Percentiles rank a stretch among this genome's conserved stretches.
These are phyloP conservation scores for Neolamprologus falcicula DNA, from an alignment of 2,113 vertebrate genomes.

Conservation along the genomic window DNA sequence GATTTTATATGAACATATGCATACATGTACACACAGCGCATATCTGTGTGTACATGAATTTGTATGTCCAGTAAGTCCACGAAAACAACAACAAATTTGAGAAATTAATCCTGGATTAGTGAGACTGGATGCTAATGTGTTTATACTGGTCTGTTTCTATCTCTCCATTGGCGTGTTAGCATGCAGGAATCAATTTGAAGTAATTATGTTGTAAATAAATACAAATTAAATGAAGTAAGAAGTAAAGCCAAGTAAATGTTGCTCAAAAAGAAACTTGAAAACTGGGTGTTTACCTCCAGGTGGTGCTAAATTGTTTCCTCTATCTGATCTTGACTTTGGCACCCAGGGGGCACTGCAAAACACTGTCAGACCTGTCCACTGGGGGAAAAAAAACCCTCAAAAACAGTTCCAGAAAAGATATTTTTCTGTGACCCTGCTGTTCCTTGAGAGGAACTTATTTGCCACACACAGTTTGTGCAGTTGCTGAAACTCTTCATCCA, in stretches of 20 bases:
- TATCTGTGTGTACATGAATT: neutral
- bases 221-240: neutral
- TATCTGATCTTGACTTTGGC: neutral
- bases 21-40: neutral
- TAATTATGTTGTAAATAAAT: neutral
- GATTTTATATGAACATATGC: neutral
- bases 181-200: neutral
- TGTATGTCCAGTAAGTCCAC: neutral
- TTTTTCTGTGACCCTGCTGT: neutral
- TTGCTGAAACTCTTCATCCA: neutral
- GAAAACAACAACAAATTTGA: neutral
- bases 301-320: neutral
- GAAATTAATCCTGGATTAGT: neutral
- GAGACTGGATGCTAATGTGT: rapidly evolving
- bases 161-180: neutral
- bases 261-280: neutral
- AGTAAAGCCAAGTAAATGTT: neutral
- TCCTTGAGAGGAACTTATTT: neutral
- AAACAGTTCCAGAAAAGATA: neutral
- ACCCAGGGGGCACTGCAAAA: neutral
- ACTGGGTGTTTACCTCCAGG: neutral
- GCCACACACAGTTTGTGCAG: neutral
- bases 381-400: rapidly evolving
- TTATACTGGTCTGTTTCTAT: neutral
- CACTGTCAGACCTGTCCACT: neutral